Evolutionary conservation across 2,113 vertebrate genomes (phyloP), one percentile per base, ranked within the genome.

Genomic region (Thunnus thynnus): DNA sequence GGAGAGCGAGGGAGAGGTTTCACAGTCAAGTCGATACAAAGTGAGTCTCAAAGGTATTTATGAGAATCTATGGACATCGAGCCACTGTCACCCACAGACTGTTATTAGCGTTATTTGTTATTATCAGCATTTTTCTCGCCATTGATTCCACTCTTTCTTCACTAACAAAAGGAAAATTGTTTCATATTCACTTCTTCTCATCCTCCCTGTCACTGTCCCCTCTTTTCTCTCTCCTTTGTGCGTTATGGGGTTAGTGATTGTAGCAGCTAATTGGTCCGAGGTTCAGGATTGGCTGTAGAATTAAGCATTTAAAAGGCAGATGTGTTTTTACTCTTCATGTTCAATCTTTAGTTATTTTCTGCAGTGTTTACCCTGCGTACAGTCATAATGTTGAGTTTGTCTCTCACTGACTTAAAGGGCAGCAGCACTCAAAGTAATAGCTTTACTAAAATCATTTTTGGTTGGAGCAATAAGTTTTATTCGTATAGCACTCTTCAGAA

Each of bases 81-180:
- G 84, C 86, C 80, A 83, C 80, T 89, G 90, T 87, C 89, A 83
- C 74, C 78, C 71, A 64, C 82, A 82, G 72, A 81, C 83, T 68
- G 68, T 83, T 89, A 85, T 91, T 83, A 85, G 82, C 47, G 82
- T 91, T 93, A 91, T 91, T 91, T 91, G 86, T 92, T 91, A 93
- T 94, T 93, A 92, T 91, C 89, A 85, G 87, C 67, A 83, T 85
- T 93, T 90, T 88, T 92, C 89, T 79, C 27, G 0, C 13, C 32
- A 89, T 91, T 76, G 86, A 93, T 90, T 90, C 69, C 2, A 65
- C 60, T 55, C 63, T 78, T 85, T 77, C 77, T 85, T 56, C 55
- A 25, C 66, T 61, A 70, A 86, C 88, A 89, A 91, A 89, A 82
- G 85, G 16, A 70, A 84, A 84, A 86, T 87, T 84, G 82, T 63